Evolutionary conservation across 2,888 invertebrate species (phyloP), one percentile per base, ranked within the genome.

Genomic region (Bombylius discolor): DNA sequence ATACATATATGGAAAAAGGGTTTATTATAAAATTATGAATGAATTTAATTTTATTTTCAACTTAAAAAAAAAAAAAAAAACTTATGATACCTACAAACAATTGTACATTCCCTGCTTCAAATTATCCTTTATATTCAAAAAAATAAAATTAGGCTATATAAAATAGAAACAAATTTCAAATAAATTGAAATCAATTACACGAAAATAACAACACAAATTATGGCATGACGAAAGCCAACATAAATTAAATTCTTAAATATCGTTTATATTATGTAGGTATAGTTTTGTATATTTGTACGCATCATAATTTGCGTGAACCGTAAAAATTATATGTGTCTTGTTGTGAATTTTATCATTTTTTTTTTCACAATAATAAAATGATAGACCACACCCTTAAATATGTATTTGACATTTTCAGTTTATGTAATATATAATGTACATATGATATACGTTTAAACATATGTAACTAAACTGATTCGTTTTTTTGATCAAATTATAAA

Each of bases 401-500:
- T n/a, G n/a, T n/a, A 42, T 42, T 42, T 42, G 39, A 42, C 39
- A 42, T 42, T 42, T 42, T 42, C 23, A 23, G 23, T 23, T 23
- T 23, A 23, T 23, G 23, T 23, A 23, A 23, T 23, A 23, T 23
- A 23, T 3, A 23, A n/a, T n/a, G n/a, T 23, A 23, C 23, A 23
- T 23, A 23, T 23, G 23, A 23, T 23, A 23, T 23, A 23, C 23
- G 23, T 23, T 23, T 23, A 53, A 39, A 36, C 53, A 48, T n/a
- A n/a, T 53, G 53, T 53, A 53, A 53, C 48, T 39, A 55, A 46
- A 58, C 51, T 55, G 52, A 55, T 50, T 58, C 58, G 58, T 53
- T 23, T 23, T 23, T 23, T 23, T 58, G 53, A 58, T 58, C 52
- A 48, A 55, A 55, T 58, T 58, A 49, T 52, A 55, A 58, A 58